Percentiles rank a stretch among this genome's conserved stretches.
phyloP scores from a whole-genome alignment of 2,113 vertebrate species.

The Catharus bicknelli region DNA sequence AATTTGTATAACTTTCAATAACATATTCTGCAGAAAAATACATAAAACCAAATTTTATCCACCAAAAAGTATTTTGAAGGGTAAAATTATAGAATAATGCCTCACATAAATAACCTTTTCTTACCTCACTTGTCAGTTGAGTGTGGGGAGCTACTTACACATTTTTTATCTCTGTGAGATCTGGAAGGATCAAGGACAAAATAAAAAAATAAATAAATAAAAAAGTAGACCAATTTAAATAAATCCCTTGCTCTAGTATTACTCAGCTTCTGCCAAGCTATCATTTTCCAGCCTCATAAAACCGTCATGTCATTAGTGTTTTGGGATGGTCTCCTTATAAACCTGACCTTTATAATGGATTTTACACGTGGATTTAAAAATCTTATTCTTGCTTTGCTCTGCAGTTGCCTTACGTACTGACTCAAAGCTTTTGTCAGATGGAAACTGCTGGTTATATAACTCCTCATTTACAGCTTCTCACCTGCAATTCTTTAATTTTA shows the following conservation, averaged over 20 bases:
- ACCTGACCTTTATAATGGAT: constrained; percentile 65
- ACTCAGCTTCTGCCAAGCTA: constrained; percentile 47
- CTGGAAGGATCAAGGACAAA: constrained; percentile 27
- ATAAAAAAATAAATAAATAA: not conserved
- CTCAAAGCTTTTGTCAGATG: not conserved
- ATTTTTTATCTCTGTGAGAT: constrained; percentile 5
- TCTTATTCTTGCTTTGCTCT: not conserved
- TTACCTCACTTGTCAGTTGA: not conserved
- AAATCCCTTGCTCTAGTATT: constrained; percentile 52
- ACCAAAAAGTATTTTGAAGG: not conserved
- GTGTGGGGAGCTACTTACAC: not conserved
- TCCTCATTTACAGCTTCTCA: not conserved
- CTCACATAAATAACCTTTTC: not conserved
- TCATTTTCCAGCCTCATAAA: constrained; percentile 61
- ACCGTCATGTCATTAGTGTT: constrained; percentile 58
- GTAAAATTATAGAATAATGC: not conserved
- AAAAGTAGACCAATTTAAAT: constrained; percentile 20
- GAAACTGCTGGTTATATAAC: not conserved
- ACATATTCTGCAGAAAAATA: not conserved
- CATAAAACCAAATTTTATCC: not conserved
- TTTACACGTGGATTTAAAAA: constrained; percentile 51
- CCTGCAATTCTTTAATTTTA: not conserved
- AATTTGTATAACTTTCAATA: not conserved
- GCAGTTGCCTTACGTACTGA: not conserved
- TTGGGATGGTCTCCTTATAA: constrained; percentile 56